Conservation (phyloP, 2,888 invertebrate species). For the Lasioglossum lativentre region DNA sequence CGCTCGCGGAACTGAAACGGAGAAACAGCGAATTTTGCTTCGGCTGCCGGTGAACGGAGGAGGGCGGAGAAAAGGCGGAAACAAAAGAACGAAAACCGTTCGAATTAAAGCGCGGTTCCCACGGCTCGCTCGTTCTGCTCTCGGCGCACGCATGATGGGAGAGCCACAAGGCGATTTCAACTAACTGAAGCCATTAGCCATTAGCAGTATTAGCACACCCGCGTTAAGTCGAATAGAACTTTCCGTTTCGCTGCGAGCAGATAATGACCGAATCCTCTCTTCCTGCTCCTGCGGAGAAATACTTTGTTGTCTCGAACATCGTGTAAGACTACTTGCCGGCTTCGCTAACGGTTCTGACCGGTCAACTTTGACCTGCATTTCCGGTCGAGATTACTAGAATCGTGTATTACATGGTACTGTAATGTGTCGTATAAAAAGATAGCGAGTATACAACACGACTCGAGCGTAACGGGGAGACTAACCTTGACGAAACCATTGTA, state of each 20-base stretch:
- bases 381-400: neutral
- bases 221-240: conserved; percentile 2
- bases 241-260: neutral
- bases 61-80: neutral
- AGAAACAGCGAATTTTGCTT: conserved; percentile 45
- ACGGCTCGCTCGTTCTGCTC: conserved; percentile 44
- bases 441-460: too few species aligned
- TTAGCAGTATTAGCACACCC: neutral
- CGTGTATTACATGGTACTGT: neutral
- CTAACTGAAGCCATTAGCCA: conserved; percentile 1
- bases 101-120: conserved; percentile 58
- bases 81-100: conserved; percentile 39
- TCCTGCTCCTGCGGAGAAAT: neutral
- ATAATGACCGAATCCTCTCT: conserved; percentile 8
- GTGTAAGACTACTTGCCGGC: neutral
- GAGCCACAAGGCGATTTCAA: conserved; percentile 20
- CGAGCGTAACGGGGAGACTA: too few species aligned
- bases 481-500: too few species aligned
- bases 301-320: neutral
- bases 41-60: neutral
- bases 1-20: conserved; percentile 52
- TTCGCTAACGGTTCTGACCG: neutral
- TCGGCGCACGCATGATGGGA: conserved; percentile 16
- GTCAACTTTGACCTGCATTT: neutral
- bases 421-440: too few species aligned